phyloP scores from a whole-genome alignment of 2,797 vertebrate genomes.

The Chelon labrosus region DNA sequence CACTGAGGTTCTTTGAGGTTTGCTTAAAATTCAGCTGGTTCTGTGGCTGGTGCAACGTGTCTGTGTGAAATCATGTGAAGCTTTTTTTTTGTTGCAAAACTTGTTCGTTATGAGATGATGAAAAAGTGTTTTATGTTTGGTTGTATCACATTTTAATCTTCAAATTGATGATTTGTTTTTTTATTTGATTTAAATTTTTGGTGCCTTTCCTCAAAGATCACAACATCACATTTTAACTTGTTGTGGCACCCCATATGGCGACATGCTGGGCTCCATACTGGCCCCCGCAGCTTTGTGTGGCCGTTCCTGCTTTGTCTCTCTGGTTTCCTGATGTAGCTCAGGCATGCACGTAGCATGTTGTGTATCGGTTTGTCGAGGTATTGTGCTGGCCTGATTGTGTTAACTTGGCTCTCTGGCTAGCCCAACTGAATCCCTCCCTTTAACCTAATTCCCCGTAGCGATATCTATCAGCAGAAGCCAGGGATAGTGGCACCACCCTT shows the following conservation, averaged over 20 bases:
- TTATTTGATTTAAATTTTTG: not conserved
- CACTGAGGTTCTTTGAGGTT: not conserved
- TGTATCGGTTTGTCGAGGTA: slow-evolving; percentile 40
- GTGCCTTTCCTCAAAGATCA: slow-evolving; percentile 11
- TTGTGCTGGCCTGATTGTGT: slow-evolving; percentile 71
- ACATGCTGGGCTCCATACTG: slow-evolving; percentile 8
- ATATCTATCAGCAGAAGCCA: slow-evolving; percentile 53
- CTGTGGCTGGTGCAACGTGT: not conserved
- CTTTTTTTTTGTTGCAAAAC: slow-evolving; percentile 14
- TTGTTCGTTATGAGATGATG: slow-evolving; percentile 23
- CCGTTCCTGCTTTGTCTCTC: slow-evolving; percentile 30
- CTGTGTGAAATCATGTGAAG: not conserved
- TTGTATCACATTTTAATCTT: not conserved
- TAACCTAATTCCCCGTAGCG: slow-evolving; percentile 67
- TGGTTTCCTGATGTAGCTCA: slow-evolving; percentile 41
- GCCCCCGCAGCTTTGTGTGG: slow-evolving; percentile 49
- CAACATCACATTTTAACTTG: not conserved
- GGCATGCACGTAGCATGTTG: slow-evolving; percentile 60
- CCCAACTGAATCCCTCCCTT: slow-evolving; percentile 50
- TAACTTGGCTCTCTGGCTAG: slow-evolving; percentile 52
- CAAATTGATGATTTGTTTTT: not conserved
- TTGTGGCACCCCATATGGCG: slow-evolving; percentile 8
- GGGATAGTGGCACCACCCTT: slow-evolving; percentile 51
- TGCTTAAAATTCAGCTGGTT: not conserved
- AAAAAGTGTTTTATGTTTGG: slow-evolving; percentile 27